Evolutionary conservation across 2,113 vertebrate species (phyloP), one percentile per base, ranked within the genome.

Genomic region (Apeltes quadracus): DNA sequence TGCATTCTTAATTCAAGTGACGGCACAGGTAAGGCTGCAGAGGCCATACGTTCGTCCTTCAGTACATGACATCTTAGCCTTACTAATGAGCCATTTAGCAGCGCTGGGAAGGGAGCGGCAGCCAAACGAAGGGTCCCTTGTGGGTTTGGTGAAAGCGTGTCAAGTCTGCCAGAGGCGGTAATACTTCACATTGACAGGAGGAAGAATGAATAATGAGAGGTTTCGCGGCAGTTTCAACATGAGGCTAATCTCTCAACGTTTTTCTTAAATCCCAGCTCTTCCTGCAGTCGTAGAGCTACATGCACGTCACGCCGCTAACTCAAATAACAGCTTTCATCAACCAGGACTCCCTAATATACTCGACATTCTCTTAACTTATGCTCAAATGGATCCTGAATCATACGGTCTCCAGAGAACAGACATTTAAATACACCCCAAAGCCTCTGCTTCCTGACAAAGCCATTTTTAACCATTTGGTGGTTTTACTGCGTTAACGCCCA

Each of bases 81-180:
- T 86, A 84, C 82, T 90, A 90, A 90, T 91, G 90, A 90, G 84
- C 78, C 83, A 86, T 88, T 91, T 91, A 88, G 84, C 84, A 71
- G 84, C 79, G 59, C 51, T 43, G 78, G 68, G 82, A 85, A 76
- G 77, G 83, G 83, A 87, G 79, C 76, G 85, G 83, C 70, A 82
- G 84, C 80, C 86, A 83, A 88, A 86, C 46, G 54, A 80, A 73
- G 77, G 83, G 74, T 78, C 89, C 82, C 86, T 84, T 75, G 74
- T 82, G 85, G 90, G 73, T 88, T 87, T 68, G 69, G 70, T 78
- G 78, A 82, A 76, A 79, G 77, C 50, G 41, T 70, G 83, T 89
- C 82, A 87, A 76, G 77, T 81, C 76, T 62, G 87, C 78, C 59
- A 74, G 71, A 84, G 81, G 79, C 69, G 78, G 88, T 85, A 87